Conservation (phyloP, 2,888 invertebrate species). For the Mechanitis mazaeus region DNA sequence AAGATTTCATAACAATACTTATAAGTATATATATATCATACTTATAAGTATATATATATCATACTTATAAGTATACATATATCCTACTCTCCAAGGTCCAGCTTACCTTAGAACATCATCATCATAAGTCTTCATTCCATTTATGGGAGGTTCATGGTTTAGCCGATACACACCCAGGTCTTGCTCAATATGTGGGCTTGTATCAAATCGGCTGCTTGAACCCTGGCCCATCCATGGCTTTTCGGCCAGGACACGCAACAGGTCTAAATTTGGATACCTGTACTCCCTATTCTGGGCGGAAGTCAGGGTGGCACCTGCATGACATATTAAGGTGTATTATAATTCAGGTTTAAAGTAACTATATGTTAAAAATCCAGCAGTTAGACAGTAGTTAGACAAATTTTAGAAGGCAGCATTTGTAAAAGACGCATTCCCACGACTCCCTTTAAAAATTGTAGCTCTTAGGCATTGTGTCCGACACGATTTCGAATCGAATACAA, state of each 20-base stretch:
- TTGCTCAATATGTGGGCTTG: slow-evolving; percentile 25
- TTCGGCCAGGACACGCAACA: slow-evolving; percentile 51
- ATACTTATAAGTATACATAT: no score
- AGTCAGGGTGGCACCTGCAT: slow-evolving; percentile 41
- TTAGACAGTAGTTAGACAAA: no score
- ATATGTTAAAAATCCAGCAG: no score
- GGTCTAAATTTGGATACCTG: slow-evolving; percentile 47
- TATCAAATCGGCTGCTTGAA: slow-evolving; percentile 36
- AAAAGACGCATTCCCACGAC: no score
- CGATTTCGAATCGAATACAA: no score
- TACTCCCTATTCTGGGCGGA: slow-evolving; percentile 46
- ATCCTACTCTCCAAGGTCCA: background rate
- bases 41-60: no score
- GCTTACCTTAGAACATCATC: slow-evolving; percentile 49
- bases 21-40: no score
- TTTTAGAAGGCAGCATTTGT: no score
- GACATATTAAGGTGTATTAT: background rate
- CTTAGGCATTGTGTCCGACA: no score
- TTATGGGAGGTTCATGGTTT: slow-evolving; percentile 16
- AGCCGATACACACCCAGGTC: slow-evolving; percentile 27
- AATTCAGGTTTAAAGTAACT: background rate
- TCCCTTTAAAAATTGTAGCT: no score
- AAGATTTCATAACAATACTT: no score
- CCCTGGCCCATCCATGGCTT: slow-evolving; percentile 41
- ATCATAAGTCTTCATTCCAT: slow-evolving; percentile 33